Percentiles rank a stretch among this genome's conserved stretches.
These are phyloP conservation scores for Caenorhabditis sp. DNA, from an alignment of 2,888 invertebrate species.

Conservation along the genomic window DNA sequence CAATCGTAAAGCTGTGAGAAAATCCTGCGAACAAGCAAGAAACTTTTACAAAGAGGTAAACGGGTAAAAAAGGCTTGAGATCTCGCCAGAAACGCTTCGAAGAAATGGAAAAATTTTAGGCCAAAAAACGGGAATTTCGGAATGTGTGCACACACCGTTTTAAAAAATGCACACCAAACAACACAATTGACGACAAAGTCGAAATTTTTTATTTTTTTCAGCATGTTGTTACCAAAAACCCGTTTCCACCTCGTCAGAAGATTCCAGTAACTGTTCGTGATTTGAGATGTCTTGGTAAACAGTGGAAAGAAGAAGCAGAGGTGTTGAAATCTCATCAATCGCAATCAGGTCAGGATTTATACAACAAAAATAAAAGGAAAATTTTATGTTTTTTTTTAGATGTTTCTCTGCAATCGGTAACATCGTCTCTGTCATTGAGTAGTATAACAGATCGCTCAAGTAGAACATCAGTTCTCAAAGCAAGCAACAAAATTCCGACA, in stretches of 20 bases:
- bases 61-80: neutral
- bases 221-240: constrained; percentile 24
- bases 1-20: constrained; percentile 18
- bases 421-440: neutral
- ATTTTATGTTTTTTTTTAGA: neutral
- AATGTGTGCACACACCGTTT: neutral
- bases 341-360: neutral
- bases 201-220: constrained; percentile 10
- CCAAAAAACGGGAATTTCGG: neutral
- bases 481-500: neutral
- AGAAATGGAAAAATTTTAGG: constrained; percentile 4
- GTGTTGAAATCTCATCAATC: neutral
- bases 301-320: neutral
- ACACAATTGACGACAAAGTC: neutral
- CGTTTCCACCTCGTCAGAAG: constrained; percentile 26
- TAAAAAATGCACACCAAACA: neutral
- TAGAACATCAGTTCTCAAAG: neutral
- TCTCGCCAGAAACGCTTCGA: neutral
- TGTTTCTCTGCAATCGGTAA: neutral
- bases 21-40: constrained; percentile 19
- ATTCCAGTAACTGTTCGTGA: neutral
- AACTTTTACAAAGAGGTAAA: constrained; percentile 23
- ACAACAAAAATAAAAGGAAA: neutral
- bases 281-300: neutral
- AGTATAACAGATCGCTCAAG: neutral